Base-by-base conservation (phyloP, 2,888 invertebrate species). In the Gymnosoma rotundatum region DNA sequence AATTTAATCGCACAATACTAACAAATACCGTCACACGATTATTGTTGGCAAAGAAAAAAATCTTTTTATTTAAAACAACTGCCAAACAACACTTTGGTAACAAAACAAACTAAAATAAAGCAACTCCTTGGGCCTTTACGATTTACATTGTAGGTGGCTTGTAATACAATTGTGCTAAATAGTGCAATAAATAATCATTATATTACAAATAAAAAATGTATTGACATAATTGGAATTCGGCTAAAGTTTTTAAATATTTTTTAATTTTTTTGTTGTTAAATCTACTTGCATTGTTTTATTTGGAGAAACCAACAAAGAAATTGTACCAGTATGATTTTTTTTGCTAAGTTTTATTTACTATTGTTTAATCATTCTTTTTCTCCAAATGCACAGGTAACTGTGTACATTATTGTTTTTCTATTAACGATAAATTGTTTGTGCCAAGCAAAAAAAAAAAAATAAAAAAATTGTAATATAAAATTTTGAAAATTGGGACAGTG, bases 181-280 rank as follows among this genome's bases (percentile, higher is more conserved):
- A 78, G 21, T 36, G 72, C 36, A 83, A 83, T 83, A 83, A 83
- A 83, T 83, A 78, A 83, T 83, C 83, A 74, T 83, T 83, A 83
- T 69, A 52, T 54, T 67, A 52, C 16, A 64, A 74, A 83, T 58
- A 64, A 78, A 64, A 52, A 54, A 73, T 73, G 25, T 79, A 74
- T 70, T 83, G 83, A 83, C 83, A 79, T 83, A 83, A 83, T 78
- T 83, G 79, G 83, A 83, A 25, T 79, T 63, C 6, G 54, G 61
- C 18, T 42, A 45, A 32, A 32, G 14, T 50, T 21, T 70, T 25
- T 32, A 32, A 5, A 5, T 32, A 7, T 32, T 7, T 32, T 32
- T 32, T 32, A 4, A 32, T 32, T 4, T 32, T 36, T 52, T 64
- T 38, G 54, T 63, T n/a, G 1, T 48, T 12, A 48, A 48, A 18